phyloP scores from a whole-genome alignment of 2,888 invertebrate species.

The Hirtodrosophila alboralis region DNA sequence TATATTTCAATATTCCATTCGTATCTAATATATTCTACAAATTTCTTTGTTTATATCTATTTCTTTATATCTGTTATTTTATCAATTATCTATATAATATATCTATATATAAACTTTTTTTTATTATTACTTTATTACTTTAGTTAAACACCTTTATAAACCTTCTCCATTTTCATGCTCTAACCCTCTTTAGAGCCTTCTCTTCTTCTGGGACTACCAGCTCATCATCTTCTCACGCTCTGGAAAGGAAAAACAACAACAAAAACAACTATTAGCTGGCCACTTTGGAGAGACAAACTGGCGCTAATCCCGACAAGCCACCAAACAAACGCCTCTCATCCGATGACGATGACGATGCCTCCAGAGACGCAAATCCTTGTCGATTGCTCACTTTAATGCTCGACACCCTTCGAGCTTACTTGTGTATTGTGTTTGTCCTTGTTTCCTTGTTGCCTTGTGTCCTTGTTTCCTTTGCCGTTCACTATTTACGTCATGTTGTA shows the following conservation, averaged over 20 bases:
- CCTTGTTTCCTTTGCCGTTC: conserved; percentile 19
- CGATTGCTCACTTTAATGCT: conserved; percentile 77
- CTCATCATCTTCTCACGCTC: conserved; percentile 61
- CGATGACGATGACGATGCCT: conserved; percentile 10
- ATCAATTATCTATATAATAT: too few relatives aligned
- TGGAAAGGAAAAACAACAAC: conserved; percentile 13
- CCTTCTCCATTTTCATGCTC: neutral
- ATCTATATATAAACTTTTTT: too few relatives aligned
- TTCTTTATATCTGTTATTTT: too few relatives aligned
- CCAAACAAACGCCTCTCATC: conserved; percentile 30
- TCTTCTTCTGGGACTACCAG: neutral
- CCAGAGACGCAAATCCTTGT: conserved; percentile 64
- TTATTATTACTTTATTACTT: too few relatives aligned
- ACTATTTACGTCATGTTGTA: conserved; percentile 79
- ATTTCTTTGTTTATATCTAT: too few relatives aligned
- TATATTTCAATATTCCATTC: too few relatives aligned
- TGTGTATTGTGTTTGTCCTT: neutral
- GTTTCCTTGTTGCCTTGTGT: conserved; percentile 1
- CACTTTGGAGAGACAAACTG: conserved; percentile 69
- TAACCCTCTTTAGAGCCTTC: too few relatives aligned
- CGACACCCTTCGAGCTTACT: conserved; percentile 38
- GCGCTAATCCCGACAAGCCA: conserved; percentile 63
- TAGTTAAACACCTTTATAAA: too few relatives aligned
- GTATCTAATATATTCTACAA: too few relatives aligned
- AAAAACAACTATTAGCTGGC: conserved; percentile 64